These are phyloP conservation scores for Natrix natrix DNA, from an alignment of 2,797 vertebrate genomes.

Conservation along the genomic window DNA sequence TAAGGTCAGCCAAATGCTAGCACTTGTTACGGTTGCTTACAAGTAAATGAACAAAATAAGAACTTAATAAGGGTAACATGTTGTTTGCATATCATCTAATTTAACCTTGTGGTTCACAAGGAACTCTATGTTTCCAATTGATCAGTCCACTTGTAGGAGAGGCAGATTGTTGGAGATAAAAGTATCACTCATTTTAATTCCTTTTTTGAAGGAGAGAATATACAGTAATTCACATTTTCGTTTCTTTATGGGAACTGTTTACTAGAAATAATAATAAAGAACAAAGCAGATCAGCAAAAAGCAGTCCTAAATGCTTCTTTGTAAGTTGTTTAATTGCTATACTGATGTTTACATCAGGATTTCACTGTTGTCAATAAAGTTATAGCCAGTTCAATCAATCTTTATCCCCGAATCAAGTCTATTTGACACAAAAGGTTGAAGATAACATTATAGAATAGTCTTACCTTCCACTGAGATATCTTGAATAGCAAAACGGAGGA, in stretches of 20 bases:
- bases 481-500: constrained; percentile 98
- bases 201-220: neutral
- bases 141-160: neutral
- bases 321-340: neutral
- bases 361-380: neutral
- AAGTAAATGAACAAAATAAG: neutral
- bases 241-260: neutral
- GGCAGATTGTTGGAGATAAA: neutral
- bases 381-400: neutral
- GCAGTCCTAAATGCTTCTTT: neutral
- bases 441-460: neutral
- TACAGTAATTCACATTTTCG: neutral
- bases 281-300: neutral
- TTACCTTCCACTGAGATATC: constrained; percentile 98
- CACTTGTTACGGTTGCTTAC: neutral
- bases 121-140: neutral
- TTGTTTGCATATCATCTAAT: neutral
- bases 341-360: neutral
- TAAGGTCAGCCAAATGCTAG: neutral
- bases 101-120: neutral
- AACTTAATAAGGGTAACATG: neutral
- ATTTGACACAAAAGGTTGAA: constrained; percentile 4
- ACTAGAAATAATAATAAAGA: neutral
- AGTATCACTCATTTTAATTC: neutral
- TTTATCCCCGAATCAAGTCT: neutral